Base-by-base conservation (phyloP, 2,113 vertebrate species). In the Sprattus sprattus region DNA sequence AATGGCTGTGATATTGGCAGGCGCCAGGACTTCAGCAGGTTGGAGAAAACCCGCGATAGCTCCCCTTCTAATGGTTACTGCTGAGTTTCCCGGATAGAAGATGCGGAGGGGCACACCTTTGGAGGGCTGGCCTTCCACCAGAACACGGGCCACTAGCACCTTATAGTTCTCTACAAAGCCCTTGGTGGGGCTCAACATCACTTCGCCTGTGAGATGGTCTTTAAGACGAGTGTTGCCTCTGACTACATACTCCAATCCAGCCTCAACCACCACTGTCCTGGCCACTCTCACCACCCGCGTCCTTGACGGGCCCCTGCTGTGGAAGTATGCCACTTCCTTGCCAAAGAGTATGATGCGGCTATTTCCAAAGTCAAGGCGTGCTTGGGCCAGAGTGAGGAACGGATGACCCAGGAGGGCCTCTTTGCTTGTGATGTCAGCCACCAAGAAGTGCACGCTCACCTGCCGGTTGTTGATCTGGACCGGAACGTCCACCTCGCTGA, bases 371-470 rank as follows among this genome's bases (percentile, higher is more conserved):
- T 82, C 81, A 82, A 82, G 81, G 47, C 45, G 52, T 11, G 47
- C 47, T 11, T 49, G 47, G 11, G 47, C 47, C 11, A n/a, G n/a
- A n/a, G n/a, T 49, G 47, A 81, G 39, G 80, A 81, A 81, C 47
- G 81, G 81, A 47, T 82, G 81, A 47, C 81, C 81, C 45, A 82
- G 44, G 45, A 82, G 45, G 22, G 47, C 81, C 45, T 82, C 81
- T 82, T 45, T 11, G 20, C 52, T 25, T 2, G 64, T 45, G 10
- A 85, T 39, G 44, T 88, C 71, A 11, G 87, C 85, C 0, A 90
- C 52, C 54, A 87, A 46, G 16, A 87, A 90, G 4, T 88, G 81
- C 0, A 88, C 86, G 49, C 85, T 86, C 22, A 87, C 52, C 13
- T 32, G 46, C 0, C 15, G 50, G 15, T 78, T 87, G 32, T 81